Conservation (phyloP, 1,140 invertebrate species). For the Vanessa tameamea region DNA sequence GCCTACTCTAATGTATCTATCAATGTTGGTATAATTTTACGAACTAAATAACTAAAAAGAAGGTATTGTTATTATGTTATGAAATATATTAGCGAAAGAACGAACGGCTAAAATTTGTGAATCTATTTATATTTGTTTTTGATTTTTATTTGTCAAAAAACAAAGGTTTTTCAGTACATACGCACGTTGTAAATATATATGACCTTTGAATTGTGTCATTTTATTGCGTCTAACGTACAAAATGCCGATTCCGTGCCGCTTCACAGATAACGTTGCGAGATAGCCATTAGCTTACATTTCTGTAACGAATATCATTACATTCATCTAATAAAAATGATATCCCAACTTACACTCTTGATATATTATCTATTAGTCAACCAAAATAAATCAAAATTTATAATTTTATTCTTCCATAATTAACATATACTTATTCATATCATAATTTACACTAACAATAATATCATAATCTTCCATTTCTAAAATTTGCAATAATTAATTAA, state of each 20-base stretch:
- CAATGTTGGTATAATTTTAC: no score
- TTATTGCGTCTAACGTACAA: slow-evolving; percentile 61
- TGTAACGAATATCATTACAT: slow-evolving; percentile 30
- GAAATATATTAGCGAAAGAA: no score
- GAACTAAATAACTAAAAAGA: no score
- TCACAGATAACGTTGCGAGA: slow-evolving; percentile 25
- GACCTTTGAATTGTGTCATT: slow-evolving; percentile 67
- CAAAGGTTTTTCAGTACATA: not conserved
- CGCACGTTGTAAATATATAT: slow-evolving; percentile 24
- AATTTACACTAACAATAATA: no score
- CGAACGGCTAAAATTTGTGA: no score
- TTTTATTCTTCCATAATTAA: no score
- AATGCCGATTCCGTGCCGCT: slow-evolving; percentile 70
- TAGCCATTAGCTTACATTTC: slow-evolving; percentile 30
- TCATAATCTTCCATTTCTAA: no score
- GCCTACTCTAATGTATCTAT: no score
- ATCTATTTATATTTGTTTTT: not conserved
- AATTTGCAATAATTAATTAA: no score
- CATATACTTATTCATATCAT: no score
- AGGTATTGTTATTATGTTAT: no score
- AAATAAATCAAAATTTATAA: not conserved
- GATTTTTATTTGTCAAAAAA: not conserved
- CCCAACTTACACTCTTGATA: not conserved
- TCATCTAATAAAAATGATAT: slow-evolving; percentile 21
- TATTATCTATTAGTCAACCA: slow-evolving; percentile 9